Conservation (phyloP, 2,888 invertebrate genomes). For the Agrenia bidenticulata region DNA sequence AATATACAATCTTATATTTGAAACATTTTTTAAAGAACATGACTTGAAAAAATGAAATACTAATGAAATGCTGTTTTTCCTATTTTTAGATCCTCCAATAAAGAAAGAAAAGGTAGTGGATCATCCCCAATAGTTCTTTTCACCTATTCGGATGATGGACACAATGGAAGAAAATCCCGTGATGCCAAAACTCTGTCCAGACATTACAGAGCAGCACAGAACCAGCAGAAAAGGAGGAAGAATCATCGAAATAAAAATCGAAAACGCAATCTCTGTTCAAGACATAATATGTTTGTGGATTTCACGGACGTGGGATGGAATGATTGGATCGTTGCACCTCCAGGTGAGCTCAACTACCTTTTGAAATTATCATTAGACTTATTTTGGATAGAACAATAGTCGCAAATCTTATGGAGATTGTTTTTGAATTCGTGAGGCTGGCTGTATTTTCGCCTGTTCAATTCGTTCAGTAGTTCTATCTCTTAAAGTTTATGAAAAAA, state of each 20-base stretch:
- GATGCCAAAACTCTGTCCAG: slow-evolving; percentile 60
- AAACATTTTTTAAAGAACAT: too few species aligned
- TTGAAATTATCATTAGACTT: too few species aligned
- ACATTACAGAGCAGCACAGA: slow-evolving; percentile 59
- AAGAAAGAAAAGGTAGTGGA: too few species aligned
- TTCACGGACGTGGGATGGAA: slow-evolving; percentile 97
- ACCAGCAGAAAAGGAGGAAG: slow-evolving; percentile 55
- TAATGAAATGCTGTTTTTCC: too few species aligned
- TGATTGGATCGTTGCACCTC: slow-evolving; percentile 97
- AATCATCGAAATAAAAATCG: slow-evolving; percentile 52
- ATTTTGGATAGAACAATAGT: too few species aligned
- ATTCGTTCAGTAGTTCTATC: background rate
- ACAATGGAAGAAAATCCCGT: slow-evolving; percentile 55
- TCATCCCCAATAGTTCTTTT: slow-evolving; percentile 65
- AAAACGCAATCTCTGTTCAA: slow-evolving; percentile 73
- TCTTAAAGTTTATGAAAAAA: background rate
- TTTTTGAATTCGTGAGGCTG: too few species aligned
- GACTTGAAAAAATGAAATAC: too few species aligned
- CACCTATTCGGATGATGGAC: slow-evolving; percentile 83
- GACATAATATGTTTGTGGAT: slow-evolving; percentile 88
- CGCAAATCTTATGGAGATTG: too few species aligned
- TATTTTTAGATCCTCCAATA: too few species aligned
- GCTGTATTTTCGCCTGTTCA: background rate
- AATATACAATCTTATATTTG: too few species aligned
- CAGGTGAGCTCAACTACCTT: too few species aligned